phyloP scores from a whole-genome alignment of 2,888 invertebrate genomes.

The Adelognathus sp. region DNA sequence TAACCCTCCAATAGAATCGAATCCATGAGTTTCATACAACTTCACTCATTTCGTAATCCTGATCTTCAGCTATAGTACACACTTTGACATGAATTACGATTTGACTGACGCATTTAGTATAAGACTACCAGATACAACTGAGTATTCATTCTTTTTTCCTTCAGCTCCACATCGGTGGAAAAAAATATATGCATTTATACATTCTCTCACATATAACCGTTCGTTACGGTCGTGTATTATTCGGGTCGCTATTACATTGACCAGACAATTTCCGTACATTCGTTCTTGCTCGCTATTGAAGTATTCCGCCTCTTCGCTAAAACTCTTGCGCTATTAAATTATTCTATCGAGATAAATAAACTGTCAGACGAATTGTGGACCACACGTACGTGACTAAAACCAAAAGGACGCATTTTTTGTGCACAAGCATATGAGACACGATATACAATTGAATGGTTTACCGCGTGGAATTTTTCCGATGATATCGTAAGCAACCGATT shows the following conservation, averaged over 20 bases:
- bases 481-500: not conserved
- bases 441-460: not conserved
- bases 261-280: not conserved
- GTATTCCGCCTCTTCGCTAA: not conserved
- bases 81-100: not conserved
- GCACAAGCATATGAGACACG: no score
- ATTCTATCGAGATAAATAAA: not conserved
- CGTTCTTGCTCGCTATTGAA: not conserved
- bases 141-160: not conserved
- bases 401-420: no score
- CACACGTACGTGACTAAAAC: not conserved
- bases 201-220: not conserved
- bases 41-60: not conserved
- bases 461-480: not conserved
- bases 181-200: constrained; percentile 24
- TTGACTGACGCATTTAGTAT: not conserved
- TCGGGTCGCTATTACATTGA: not conserved
- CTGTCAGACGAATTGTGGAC: not conserved
- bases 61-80: not conserved
- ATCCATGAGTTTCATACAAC: not conserved
- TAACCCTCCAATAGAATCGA: not conserved
- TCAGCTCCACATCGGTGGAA: not conserved
- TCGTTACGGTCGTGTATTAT: not conserved
- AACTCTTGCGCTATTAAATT: not conserved
- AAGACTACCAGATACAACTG: not conserved